Evolutionary conservation across 2,888 invertebrate genomes (phyloP), one percentile per base, ranked within the genome.

Genomic region (Oscheius onirici): DNA sequence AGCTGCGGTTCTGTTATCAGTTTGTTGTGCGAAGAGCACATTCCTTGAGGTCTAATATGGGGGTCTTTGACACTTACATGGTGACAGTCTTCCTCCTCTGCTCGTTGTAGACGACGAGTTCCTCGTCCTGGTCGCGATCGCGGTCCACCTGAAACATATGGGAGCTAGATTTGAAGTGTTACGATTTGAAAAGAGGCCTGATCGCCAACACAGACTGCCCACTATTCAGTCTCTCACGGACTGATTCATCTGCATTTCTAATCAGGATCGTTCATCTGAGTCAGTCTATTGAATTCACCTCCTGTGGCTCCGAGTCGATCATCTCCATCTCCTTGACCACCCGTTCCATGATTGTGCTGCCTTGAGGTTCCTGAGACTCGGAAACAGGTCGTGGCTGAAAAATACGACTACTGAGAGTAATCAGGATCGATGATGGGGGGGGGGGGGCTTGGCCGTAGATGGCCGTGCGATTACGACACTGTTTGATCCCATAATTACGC

Each of bases 101-200:
- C 46, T 80, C 80, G 72, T 80, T 76, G 75, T 78, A 80, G 17
- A 63, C 63, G 43, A 80, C 80, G 54, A 76, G 60, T 70, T 78
- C 80, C 65, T 80, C 80, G 44, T 78, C 76, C 69, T 80, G 78
- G 58, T 78, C 80, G 44, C 80, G 76, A 71, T 80, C 80, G 22
- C 76, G 76, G 66, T 79, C 79, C 70, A 72, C 77, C 55, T 79
- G 73, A 34, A 79, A 79, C 54, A 11, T 24, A 22, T 24, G 6
- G 17, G 17, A 49, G 17, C 22, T 49, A 20, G 20, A 17, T 20
- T 20, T 10, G 22, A 17, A 49, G 8, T 22, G 22, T 17, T 15
- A 10, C 17, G 17, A n/a, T 46, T 46, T 46, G 46, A 46, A 17
- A 17, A 15, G 46, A 34, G 34, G 34, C 34, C 34, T 34, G 34